These are phyloP conservation scores for Sthenelais limicola DNA, from an alignment of 2,888 invertebrate species.

Conservation along the genomic window DNA sequence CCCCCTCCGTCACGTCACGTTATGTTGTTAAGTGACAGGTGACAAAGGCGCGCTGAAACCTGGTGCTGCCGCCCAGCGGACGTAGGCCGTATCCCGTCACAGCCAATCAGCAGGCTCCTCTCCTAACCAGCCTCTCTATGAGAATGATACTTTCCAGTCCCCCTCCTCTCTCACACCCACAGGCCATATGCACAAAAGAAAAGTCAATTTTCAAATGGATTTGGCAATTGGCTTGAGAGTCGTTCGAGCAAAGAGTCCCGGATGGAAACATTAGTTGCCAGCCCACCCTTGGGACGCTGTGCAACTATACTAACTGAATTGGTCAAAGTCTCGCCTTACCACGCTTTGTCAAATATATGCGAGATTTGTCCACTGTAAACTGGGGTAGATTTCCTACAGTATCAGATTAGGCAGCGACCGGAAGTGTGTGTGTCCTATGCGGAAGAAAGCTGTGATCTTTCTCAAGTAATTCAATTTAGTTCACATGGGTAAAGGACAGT, in stretches of 20 bases:
- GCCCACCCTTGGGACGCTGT: no score
- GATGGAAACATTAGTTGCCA: slow-evolving; percentile 13
- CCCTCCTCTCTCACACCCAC: neutral
- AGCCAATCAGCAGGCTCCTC: slow-evolving; percentile 23
- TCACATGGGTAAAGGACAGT: no score
- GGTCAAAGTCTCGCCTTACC: no score
- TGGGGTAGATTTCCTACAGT: no score
- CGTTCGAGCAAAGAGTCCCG: neutral
- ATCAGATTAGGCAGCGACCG: no score
- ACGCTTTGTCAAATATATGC: no score
- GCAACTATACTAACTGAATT: no score
- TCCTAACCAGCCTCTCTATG: neutral
- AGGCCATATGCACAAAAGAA: slow-evolving; percentile 36
- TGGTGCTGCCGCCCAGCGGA: slow-evolving; percentile 10
- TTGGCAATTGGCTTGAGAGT: slow-evolving; percentile 23
- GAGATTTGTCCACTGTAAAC: no score
- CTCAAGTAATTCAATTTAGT: no score
- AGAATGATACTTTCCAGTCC: neutral
- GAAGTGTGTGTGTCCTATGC: no score
- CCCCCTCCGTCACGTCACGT: slow-evolving; percentile 24
- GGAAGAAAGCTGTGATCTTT: no score
- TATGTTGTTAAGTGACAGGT: slow-evolving; percentile 37
- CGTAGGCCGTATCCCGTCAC: slow-evolving; percentile 33
- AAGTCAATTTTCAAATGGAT: slow-evolving; percentile 38
- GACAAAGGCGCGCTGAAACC: slow-evolving; percentile 15